These are phyloP conservation scores for Gonatopus flavifemur DNA, from an alignment of 1,140 invertebrate species.

Conservation along the genomic window DNA sequence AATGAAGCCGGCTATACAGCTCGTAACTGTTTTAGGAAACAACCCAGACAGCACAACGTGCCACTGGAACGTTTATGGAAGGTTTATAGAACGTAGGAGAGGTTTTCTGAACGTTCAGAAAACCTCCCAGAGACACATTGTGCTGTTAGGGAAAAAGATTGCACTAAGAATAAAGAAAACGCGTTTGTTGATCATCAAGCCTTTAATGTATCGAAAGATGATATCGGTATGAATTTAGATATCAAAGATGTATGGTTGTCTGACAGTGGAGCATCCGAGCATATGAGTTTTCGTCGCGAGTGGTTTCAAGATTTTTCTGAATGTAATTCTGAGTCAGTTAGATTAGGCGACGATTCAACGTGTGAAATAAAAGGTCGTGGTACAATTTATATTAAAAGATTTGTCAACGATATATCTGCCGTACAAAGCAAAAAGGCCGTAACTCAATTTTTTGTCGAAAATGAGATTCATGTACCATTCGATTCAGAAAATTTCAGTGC, in stretches of 20 bases:
- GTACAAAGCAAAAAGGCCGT: too few relatives aligned
- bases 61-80: too few relatives aligned
- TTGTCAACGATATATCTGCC: too few relatives aligned
- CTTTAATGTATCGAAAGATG: background rate
- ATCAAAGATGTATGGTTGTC: constrained; percentile 1
- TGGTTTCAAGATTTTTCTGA: background rate
- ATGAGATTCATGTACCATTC: too few relatives aligned
- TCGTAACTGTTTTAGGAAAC: background rate
- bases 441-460: too few relatives aligned
- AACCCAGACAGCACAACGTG: too few relatives aligned
- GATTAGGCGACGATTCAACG: background rate
- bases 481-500: too few relatives aligned
- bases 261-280: constrained; percentile 1
- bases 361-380: background rate
- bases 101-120: too few relatives aligned
- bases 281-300: background rate
- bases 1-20: background rate
- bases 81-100: too few relatives aligned
- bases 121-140: too few relatives aligned
- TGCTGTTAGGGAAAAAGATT: background rate
- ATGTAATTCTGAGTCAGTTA: background rate
- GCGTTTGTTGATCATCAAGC: background rate
- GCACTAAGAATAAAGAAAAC: background rate
- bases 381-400: background rate
- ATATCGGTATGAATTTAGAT: background rate